Percentiles rank a stretch among this genome's conserved stretches.
Evolutionary conservation across 1,140 invertebrate species (phyloP).

Genomic region (Oncopeltus fasciatus): DNA sequence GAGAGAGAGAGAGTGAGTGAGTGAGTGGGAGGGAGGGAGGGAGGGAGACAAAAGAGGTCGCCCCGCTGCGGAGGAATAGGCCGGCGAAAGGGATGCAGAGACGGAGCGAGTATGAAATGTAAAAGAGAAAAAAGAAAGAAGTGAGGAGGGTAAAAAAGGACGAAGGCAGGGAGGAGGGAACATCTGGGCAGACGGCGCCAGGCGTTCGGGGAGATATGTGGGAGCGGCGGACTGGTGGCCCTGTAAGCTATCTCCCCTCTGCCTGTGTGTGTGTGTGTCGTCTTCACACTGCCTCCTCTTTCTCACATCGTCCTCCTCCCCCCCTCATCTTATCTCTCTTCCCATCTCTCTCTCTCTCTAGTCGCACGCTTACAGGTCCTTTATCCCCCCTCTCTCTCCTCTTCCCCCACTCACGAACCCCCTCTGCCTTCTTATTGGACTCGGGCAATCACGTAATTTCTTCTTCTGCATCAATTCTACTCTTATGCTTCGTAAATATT

Average conservation of each 20-base stretch:
- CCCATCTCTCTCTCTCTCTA: background rate
- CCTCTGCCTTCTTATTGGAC: background rate
- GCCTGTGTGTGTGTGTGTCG: background rate
- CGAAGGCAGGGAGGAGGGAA: background rate
- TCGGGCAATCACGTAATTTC: no score
- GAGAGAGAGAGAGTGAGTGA: no score
- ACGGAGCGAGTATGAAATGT: background rate
- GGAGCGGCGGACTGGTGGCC: background rate
- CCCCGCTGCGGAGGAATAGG: background rate
- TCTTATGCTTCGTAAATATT: no score
- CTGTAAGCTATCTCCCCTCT: background rate
- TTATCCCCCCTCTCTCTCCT: background rate
- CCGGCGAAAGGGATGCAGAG: background rate
- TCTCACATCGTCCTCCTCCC: background rate
- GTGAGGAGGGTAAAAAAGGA: background rate
- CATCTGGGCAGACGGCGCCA: slow-evolving; percentile 5
- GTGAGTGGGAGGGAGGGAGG: no score
- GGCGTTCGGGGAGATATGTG: slow-evolving; percentile 4
- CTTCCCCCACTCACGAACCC: background rate
- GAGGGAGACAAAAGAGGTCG: no score
- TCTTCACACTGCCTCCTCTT: background rate
- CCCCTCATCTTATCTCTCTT: background rate
- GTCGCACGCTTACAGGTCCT: background rate
- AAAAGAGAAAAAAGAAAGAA: background rate
- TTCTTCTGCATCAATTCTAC: no score